Base-by-base conservation (phyloP, 1,140 invertebrate species). In the Micrasema longulum region DNA sequence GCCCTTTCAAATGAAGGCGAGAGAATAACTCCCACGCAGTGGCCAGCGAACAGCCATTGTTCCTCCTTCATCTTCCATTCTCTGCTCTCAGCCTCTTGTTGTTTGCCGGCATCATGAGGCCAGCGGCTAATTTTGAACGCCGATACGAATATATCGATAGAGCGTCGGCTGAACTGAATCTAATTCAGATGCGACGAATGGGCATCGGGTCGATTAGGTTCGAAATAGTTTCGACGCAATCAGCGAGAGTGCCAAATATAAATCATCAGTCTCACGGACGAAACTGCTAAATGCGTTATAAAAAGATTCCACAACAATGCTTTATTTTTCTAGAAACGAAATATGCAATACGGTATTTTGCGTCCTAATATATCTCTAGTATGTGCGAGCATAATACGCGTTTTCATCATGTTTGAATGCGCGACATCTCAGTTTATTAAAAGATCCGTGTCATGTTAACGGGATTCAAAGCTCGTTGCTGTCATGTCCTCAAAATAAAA, bases 161-260 rank as follows among this genome's bases (percentile, higher is more conserved):
- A 2, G 10, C 60, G 20, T 5, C 60, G 16, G 60, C 26, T 31
- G 60, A 47, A 64, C 38, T 47, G 60, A 14, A 14, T 26, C 60
- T 23, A 45, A 64, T 64, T 64, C 26, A 47, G 60, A 48, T 45
- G 20, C 60, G 60, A 47, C 43, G 41, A 20, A 41, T 20, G 55
- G 11, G 55, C 35, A 47, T 64, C 41, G 7, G 45, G 60, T 47
- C 43, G 31, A 60, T 47, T 26, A 41, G 22, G 60, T 60, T 31
- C 12, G 26, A 64, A 64, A 64, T 64, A 64, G 60, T 64, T 63
- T 47, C 60, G 60, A 18, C 41, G 60, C 60, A 64, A 23, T 47
- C 41, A 14, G 60, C 43, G 60, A 31, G 60, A 47, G 41, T 23
- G 43, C 60, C 43, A 64, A 47, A 60, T 38, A 60, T 60, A 64